Conservation (phyloP, 2,888 invertebrate species). For the Agrochola lota region DNA sequence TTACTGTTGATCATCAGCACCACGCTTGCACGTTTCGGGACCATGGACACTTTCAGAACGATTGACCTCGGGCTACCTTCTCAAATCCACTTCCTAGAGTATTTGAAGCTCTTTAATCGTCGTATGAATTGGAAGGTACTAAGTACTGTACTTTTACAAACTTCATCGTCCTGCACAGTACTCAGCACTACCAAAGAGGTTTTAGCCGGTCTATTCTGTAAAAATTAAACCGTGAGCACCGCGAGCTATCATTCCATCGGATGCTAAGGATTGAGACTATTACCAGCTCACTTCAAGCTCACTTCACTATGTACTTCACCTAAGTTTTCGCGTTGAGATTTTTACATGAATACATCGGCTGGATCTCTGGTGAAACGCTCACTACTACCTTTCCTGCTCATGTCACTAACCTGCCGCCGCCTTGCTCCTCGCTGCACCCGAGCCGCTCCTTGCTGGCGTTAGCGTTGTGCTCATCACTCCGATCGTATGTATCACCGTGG, state of each 20-base stretch:
- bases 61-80: background rate
- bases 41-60: background rate
- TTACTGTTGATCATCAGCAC: background rate
- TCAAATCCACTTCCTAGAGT: background rate
- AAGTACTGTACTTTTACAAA: background rate
- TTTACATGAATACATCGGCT: background rate
- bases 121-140: background rate
- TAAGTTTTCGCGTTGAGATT: background rate
- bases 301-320: too few species aligned
- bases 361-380: too few species aligned
- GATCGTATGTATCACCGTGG: conserved; percentile 65
- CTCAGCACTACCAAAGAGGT: too few species aligned
- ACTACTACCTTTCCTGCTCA: background rate
- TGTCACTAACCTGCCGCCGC: conserved; percentile 50
- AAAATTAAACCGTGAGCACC: background rate
- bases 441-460: conserved; percentile 73
- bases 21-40: background rate
- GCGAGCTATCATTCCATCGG: background rate
- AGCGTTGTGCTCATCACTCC: conserved; percentile 75
- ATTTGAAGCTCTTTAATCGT: background rate
- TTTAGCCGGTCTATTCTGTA: background rate
- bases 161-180: background rate
- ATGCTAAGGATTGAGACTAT: background rate
- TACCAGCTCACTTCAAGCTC: background rate
- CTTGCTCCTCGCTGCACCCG: conserved; percentile 67